Conservation (phyloP, 2,888 invertebrate species). For the Mechanitis messenoides region DNA sequence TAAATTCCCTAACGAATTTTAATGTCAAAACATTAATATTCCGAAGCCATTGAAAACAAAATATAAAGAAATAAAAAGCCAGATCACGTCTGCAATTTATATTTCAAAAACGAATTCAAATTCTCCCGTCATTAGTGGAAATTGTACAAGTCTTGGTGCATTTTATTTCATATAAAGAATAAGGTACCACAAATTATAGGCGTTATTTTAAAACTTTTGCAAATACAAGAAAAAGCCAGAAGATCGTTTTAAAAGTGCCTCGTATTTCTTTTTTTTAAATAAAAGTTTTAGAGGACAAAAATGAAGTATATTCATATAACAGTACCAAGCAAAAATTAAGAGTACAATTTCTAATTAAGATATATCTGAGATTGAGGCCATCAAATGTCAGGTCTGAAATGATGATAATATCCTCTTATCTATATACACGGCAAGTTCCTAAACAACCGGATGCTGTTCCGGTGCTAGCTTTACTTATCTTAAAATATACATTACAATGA, state of each 20-base stretch:
- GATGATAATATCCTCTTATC: too few relatives aligned
- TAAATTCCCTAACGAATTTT: not conserved
- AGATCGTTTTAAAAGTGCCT: too few relatives aligned
- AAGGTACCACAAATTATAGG: too few relatives aligned
- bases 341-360: conserved; percentile 7
- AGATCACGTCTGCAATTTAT: conserved; percentile 26
- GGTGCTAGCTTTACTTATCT: not conserved
- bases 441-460: not conserved
- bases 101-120: conserved; percentile 29
- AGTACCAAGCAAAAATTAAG: conserved; percentile 7
- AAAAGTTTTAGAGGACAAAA: too few relatives aligned
- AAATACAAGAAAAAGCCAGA: too few relatives aligned
- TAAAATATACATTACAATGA: not conserved
- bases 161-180: too few relatives aligned
- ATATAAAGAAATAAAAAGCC: conserved; percentile 16
- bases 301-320: too few relatives aligned
- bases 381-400: too few relatives aligned
- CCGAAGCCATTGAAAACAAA: not conserved
- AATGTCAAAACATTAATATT: not conserved
- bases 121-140: conserved; percentile 15
- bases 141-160: conserved; percentile 5
- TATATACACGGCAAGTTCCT: too few relatives aligned
- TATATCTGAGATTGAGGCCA: too few relatives aligned
- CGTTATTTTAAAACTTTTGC: too few relatives aligned
- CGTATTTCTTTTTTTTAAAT: too few relatives aligned